phyloP scores from a whole-genome alignment of 2,113 vertebrate genomes.

The Chloropsis cyanopogon region DNA sequence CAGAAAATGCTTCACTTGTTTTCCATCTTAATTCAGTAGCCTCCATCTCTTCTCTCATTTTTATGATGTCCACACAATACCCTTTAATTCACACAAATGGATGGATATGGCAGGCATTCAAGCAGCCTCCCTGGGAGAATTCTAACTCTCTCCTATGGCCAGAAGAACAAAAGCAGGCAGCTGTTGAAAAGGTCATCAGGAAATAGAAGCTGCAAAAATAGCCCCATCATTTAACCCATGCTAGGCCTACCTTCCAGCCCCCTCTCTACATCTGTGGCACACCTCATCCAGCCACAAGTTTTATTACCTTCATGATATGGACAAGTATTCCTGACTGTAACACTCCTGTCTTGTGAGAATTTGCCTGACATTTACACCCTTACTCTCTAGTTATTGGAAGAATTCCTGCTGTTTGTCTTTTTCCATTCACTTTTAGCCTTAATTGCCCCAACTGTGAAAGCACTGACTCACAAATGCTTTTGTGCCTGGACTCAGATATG shows the following conservation, averaged over 20 bases:
- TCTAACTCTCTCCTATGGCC: conserved; percentile 19
- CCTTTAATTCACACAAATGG: conserved; percentile 50
- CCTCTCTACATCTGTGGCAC: not conserved
- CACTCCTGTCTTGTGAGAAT: not conserved
- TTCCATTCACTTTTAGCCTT: not conserved
- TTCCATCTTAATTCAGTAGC: not conserved
- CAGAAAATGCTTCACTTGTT: not conserved
- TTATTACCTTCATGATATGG: not conserved
- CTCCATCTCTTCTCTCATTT: not conserved
- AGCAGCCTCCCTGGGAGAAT: conserved; percentile 42
- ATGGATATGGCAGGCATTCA: conserved; percentile 54
- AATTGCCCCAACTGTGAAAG: not conserved
- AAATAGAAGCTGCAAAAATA: conserved; percentile 44
- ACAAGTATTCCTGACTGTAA: not conserved
- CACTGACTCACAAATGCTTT: not conserved
- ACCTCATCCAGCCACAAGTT: not conserved
- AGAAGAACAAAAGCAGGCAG: conserved; percentile 55
- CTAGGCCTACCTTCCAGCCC: not conserved
- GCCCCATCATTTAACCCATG: not conserved
- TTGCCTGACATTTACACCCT: not conserved
- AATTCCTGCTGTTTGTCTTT: not conserved
- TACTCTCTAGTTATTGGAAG: not conserved
- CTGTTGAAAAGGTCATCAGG: conserved; percentile 59
- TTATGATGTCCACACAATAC: conserved; percentile 44
- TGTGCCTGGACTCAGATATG: not conserved